Evolutionary conservation across 2,888 invertebrate genomes (phyloP).

Genomic region (Nomada fucata): DNA sequence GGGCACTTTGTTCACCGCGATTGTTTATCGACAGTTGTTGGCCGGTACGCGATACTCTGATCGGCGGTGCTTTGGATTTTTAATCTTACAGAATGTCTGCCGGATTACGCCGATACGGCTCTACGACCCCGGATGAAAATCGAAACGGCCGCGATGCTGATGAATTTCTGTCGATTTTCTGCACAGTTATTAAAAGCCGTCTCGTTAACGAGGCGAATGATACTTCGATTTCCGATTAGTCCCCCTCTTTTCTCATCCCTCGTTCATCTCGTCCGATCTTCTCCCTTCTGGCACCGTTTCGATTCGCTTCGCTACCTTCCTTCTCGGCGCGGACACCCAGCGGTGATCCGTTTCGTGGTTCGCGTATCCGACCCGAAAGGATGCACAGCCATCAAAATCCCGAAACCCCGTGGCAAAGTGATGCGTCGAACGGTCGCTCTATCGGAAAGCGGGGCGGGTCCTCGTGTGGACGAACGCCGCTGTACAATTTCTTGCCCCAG

Average conservation of each 20-base stretch:
- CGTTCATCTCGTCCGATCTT: slow-evolving; percentile 3
- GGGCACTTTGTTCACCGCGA: slow-evolving; percentile 32
- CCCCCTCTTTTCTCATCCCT: slow-evolving; percentile 37
- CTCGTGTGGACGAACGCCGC: slow-evolving; percentile 34
- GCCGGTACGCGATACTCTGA: not conserved
- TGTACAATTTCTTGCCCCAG: slow-evolving; percentile 59
- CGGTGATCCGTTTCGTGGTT: slow-evolving; percentile 55
- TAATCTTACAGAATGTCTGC: no score
- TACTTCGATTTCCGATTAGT: slow-evolving; percentile 56
- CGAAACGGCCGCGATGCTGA: not conserved
- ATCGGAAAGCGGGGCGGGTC: slow-evolving; percentile 49
- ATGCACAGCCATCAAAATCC: slow-evolving; percentile 52
- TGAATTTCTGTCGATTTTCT: slow-evolving; percentile 32
- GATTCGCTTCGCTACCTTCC: slow-evolving; percentile 51
- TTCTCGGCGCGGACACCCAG: slow-evolving; percentile 53
- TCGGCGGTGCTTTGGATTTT: not conserved
- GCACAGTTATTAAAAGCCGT: slow-evolving; percentile 46
- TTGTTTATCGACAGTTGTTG: slow-evolving; percentile 20
- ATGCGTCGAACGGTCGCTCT: slow-evolving; percentile 53
- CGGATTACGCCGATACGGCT: slow-evolving; percentile 2
- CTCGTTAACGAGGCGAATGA: slow-evolving; percentile 43
- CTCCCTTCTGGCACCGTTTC: not conserved
- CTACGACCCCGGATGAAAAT: not conserved
- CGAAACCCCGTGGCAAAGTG: slow-evolving; percentile 43
- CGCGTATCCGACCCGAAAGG: slow-evolving; percentile 51